A percentile compares a stretch with the other conserved stretches of the same genome.
Evolutionary conservation across 2,888 invertebrate species (phyloP).

Genomic region (Rhogogaster chlorosoma): DNA sequence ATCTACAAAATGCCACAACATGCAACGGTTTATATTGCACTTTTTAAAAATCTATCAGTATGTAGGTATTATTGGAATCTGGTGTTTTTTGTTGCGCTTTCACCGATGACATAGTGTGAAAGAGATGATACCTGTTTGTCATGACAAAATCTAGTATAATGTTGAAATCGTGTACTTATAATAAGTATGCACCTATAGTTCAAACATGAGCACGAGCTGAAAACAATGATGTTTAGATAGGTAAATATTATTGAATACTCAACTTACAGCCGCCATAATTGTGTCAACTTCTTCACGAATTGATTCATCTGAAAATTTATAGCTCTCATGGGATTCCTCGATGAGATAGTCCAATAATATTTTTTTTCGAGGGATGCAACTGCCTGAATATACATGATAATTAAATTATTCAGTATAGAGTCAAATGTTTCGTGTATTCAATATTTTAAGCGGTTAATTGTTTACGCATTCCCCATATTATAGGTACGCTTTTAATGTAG

Average conservation of each 20-base stretch:
- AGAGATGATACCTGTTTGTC: no score
- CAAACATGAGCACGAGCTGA: no score
- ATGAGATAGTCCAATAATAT: constrained; percentile 78
- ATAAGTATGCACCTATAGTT: no score
- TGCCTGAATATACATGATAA: background rate
- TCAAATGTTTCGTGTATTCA: background rate
- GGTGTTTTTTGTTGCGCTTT: no score
- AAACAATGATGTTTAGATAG: background rate
- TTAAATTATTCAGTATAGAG: background rate
- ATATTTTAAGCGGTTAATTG: background rate
- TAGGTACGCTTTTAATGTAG: background rate
- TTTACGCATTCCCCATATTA: background rate
- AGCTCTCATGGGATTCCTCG: constrained; percentile 77
- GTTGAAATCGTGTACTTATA: no score
- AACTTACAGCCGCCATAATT: background rate
- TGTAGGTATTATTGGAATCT: no score
- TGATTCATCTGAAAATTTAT: constrained; percentile 76
- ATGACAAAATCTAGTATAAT: no score
- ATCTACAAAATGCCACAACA: no score
- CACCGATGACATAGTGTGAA: no score
- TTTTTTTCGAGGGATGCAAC: constrained; percentile 64
- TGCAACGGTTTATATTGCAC: no score
- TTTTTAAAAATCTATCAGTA: no score
- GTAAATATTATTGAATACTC: background rate
- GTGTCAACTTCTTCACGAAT: background rate